Evolutionary conservation across 2,797 vertebrate genomes (phyloP).

Genomic region (Poecilia velifera): DNA sequence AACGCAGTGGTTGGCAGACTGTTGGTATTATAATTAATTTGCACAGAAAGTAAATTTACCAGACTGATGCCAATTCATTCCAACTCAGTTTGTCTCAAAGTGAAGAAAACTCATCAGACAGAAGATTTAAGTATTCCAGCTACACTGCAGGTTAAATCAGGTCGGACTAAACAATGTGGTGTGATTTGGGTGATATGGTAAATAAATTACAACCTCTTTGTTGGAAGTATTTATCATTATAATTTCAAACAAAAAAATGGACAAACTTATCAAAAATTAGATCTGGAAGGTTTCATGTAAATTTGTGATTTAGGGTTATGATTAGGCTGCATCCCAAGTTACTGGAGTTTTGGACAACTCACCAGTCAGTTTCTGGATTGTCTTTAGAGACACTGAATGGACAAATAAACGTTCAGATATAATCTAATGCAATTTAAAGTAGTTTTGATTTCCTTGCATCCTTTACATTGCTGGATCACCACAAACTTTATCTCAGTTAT

Average conservation of each 20-base stretch:
- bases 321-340: not conserved
- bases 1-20: slow-evolving; percentile 34
- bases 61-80: slow-evolving; percentile 34
- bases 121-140: not conserved
- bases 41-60: slow-evolving; percentile 13
- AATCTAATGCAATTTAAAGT: not conserved
- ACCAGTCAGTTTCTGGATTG: not conserved
- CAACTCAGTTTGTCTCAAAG: slow-evolving; percentile 13
- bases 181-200: not conserved
- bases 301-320: not conserved
- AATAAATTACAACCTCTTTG: not conserved
- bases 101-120: not conserved
- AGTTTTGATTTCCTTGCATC: not conserved
- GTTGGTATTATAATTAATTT: slow-evolving; percentile 37
- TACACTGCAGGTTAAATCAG: not conserved
- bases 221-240: not conserved
- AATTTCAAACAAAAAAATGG: not conserved
- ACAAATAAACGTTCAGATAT: not conserved
- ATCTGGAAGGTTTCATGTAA: not conserved
- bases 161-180: not conserved
- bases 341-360: not conserved
- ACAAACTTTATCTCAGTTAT: not conserved
- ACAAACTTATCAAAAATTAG: not conserved
- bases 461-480: not conserved
- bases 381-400: not conserved